A percentile compares a stretch with the other conserved stretches of the same genome.
phyloP scores from a whole-genome alignment of 2,888 invertebrate genomes.

The Parnassius glacialis region DNA sequence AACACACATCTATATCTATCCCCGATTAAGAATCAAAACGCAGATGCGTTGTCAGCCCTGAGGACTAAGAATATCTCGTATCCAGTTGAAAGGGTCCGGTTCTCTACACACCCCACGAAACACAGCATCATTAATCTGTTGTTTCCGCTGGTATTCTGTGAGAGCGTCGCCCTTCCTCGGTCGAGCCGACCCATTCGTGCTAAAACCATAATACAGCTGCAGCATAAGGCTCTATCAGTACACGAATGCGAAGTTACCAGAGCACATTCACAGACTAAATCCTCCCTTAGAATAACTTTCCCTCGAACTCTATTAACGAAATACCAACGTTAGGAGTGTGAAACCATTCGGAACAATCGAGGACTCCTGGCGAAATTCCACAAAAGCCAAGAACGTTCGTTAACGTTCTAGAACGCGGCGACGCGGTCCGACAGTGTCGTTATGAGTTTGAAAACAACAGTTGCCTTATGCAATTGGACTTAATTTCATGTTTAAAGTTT shows the following conservation, averaged over 20 bases:
- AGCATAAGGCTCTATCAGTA: no score
- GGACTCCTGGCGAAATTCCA: conserved; percentile 6
- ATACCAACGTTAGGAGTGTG: conserved; percentile 12
- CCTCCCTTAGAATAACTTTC: conserved; percentile 14
- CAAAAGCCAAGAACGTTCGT: conserved; percentile 10
- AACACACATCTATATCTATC: no score
- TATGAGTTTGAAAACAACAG: conserved; percentile 17
- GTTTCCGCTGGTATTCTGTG: no score
- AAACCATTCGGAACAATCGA: conserved; percentile 16
- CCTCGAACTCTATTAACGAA: conserved; percentile 21
- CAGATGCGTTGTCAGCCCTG: no score
- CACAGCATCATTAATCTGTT: no score
- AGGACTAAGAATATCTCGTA: no score
- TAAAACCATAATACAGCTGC: no score
- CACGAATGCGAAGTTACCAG: not conserved
- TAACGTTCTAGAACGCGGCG: not conserved
- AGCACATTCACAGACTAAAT: conserved; percentile 10
- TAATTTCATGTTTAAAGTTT: conserved; percentile 12
- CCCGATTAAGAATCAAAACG: no score
- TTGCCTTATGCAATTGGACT: conserved; percentile 6
- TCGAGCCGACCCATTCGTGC: no score
- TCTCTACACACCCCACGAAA: no score
- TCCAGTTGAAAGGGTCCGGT: no score
- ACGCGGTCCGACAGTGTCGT: conserved; percentile 9
- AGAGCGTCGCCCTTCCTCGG: no score